Evolutionary conservation across 1,140 invertebrate genomes (phyloP).

Genomic region (Atta colombica): DNA sequence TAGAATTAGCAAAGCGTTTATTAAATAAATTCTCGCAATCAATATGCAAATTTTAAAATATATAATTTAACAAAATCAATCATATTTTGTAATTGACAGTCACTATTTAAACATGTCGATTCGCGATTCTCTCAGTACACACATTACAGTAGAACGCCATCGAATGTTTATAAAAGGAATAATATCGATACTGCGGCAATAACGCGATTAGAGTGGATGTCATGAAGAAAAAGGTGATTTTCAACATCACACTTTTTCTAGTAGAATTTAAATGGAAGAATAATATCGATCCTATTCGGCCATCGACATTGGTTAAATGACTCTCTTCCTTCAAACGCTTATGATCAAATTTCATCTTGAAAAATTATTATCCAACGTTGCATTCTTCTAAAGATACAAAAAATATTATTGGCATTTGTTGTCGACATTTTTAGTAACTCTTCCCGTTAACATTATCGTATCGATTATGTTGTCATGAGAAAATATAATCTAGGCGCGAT

Average conservation of each 20-base stretch:
- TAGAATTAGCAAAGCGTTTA: neutral
- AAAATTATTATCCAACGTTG: neutral
- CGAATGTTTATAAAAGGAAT: neutral
- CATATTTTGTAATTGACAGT: neutral
- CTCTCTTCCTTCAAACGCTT: neutral
- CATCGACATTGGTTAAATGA: neutral
- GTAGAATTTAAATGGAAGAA: constrained; percentile 32
- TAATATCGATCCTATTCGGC: constrained; percentile 1
- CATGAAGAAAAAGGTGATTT: constrained; percentile 7
- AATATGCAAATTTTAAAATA: neutral
- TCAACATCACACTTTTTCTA: constrained; percentile 12
- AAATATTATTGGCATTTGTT: neutral
- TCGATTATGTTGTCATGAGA: constrained; percentile 13
- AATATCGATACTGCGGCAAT: neutral
- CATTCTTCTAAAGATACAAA: neutral
- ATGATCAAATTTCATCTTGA: neutral
- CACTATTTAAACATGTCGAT: neutral
- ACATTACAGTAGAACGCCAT: neutral
- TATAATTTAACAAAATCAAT: neutral
- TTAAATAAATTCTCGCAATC: neutral
- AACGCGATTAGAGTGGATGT: neutral
- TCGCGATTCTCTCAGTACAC: neutral
- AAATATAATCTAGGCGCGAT: neutral
- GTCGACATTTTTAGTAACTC: too few relatives aligned
- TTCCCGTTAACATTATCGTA: neutral